These are phyloP conservation scores for Grantiella picta DNA, from an alignment of 2,113 vertebrate genomes.

Conservation along the genomic window DNA sequence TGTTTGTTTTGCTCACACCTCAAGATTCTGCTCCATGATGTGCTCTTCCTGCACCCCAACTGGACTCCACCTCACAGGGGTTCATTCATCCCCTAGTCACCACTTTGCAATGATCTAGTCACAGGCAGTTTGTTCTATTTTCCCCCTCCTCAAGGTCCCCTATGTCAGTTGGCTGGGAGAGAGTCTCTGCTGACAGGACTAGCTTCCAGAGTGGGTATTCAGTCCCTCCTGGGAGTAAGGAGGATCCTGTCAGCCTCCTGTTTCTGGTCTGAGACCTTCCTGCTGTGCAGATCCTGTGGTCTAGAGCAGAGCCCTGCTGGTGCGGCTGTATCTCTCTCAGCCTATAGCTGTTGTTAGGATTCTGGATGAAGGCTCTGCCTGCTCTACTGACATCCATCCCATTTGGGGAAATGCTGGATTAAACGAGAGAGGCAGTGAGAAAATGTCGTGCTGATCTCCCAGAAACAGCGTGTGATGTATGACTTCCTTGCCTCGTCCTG, in stretches of 20 bases:
- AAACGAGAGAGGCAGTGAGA: background rate
- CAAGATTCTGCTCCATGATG: background rate
- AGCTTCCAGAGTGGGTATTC: background rate
- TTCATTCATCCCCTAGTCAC: background rate
- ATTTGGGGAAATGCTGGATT: conserved; percentile 32
- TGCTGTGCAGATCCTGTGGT: background rate
- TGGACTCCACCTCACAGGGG: background rate
- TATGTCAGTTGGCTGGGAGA: background rate
- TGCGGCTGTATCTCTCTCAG: background rate
- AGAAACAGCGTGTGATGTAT: conserved; percentile 8
- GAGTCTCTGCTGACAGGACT: background rate
- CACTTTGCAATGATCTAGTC: background rate
- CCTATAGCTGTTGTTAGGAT: background rate
- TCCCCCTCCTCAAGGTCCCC: background rate
- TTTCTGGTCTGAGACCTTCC: background rate
- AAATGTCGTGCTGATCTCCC: background rate
- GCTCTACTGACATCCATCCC: conserved; percentile 8
- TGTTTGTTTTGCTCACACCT: background rate
- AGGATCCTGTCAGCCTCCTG: background rate
- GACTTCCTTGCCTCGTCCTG: background rate
- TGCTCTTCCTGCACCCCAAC: background rate
- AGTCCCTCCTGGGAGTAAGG: background rate
- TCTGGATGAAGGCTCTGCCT: background rate
- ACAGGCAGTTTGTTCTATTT: background rate
- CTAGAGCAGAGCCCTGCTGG: background rate